Evolutionary conservation across 2,113 vertebrate genomes (phyloP).

Genomic region (Deroptyus accipitrinus): DNA sequence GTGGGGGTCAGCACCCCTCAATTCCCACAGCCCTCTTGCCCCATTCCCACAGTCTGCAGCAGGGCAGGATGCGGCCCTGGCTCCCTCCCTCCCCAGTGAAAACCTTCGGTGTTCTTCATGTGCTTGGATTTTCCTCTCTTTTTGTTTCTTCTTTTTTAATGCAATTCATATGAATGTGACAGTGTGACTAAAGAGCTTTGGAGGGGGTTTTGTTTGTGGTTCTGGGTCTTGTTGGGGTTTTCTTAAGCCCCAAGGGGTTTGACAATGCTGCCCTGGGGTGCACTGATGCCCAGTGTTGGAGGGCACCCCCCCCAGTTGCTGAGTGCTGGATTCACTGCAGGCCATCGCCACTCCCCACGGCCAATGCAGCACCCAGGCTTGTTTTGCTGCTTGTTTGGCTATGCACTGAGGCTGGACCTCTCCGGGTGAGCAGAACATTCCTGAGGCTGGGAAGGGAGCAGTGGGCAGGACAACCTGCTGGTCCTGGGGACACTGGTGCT

Average conservation of each 20-base stretch:
- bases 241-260: not conserved
- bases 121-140: not conserved
- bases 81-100: not conserved
- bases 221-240: not conserved
- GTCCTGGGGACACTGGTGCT: not conserved
- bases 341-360: accelerated
- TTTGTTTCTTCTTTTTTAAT: not conserved
- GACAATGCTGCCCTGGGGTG: not conserved
- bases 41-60: not conserved
- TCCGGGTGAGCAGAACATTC: not conserved
- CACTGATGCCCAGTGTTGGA: not conserved
- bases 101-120: not conserved
- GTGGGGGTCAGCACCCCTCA: not conserved
- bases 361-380: not conserved
- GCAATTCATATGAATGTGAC: not conserved
- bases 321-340: not conserved
- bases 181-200: not conserved
- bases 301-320: accelerated
- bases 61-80: not conserved
- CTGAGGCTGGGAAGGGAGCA: not conserved
- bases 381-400: not conserved
- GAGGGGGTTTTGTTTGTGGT: accelerated
- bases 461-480: not conserved
- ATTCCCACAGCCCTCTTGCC: not conserved
- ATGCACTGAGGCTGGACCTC: accelerated